phyloP scores from a whole-genome alignment of 2,797 vertebrate genomes.

The Cirrhinus mrigala region DNA sequence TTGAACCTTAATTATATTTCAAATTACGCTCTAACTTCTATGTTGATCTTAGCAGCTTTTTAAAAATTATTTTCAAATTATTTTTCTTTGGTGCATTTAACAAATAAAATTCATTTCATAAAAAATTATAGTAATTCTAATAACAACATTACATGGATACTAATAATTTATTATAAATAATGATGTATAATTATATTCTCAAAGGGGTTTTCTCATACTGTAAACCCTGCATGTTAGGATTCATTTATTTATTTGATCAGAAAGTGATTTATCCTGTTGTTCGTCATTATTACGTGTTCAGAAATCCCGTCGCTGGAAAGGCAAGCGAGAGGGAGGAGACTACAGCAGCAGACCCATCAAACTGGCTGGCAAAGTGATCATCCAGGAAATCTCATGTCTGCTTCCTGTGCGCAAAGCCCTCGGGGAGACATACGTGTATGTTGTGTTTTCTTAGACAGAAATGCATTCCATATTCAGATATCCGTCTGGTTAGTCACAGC shows the following conservation, averaged over 20 bases:
- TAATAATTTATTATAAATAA: neutral
- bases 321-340: constrained; percentile 90
- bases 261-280: constrained; percentile 12
- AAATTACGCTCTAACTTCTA: neutral
- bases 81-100: constrained; percentile 4
- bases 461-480: neutral
- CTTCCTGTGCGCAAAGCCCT: constrained; percentile 92
- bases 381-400: constrained; percentile 94
- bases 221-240: neutral
- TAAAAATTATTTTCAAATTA: neutral
- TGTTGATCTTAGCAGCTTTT: neutral
- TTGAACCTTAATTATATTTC: neutral
- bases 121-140: constrained; percentile 15
- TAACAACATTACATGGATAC: neutral
- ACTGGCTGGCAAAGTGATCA: constrained; percentile 95
- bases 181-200: neutral
- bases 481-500: neutral
- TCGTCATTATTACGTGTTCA: constrained; percentile 63
- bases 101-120: neutral
- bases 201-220: neutral
- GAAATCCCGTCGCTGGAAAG: constrained; percentile 97
- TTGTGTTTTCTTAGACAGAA: constrained; percentile 11
- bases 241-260: neutral
- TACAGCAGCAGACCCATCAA: constrained; percentile 88
- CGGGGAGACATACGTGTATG: constrained; percentile 95